These are phyloP conservation scores for Drosophila maculinotata DNA, from an alignment of 2,888 invertebrate species.

Conservation along the genomic window DNA sequence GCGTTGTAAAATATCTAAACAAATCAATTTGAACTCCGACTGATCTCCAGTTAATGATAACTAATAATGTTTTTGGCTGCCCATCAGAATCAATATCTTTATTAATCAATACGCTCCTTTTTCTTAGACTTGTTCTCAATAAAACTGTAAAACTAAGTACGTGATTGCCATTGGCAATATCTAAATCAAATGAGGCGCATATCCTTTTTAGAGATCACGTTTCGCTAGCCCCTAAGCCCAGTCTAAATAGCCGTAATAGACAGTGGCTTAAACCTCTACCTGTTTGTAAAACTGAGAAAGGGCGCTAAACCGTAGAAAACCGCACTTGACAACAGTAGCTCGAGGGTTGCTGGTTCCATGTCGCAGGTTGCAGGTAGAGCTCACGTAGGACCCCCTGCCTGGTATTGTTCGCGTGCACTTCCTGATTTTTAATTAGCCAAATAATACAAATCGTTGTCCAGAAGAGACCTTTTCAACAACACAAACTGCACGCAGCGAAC, in stretches of 20 bases:
- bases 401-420: conserved; percentile 66
- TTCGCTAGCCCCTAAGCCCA: conserved; percentile 16
- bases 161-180: conserved; percentile 47
- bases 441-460: conserved; percentile 37
- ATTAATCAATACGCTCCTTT: conserved; percentile 3
- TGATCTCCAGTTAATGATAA: conserved; percentile 48
- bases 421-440: conserved; percentile 77
- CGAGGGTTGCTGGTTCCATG: too few species aligned
- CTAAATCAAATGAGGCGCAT: conserved; percentile 51
- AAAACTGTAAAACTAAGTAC: conserved; percentile 31
- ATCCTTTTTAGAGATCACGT: conserved; percentile 59
- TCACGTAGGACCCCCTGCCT: conserved; percentile 41
- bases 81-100: conserved; percentile 10
- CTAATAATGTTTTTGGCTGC: background rate
- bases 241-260: conserved; percentile 22
- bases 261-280: conserved; percentile 39
- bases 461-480: conserved; percentile 1
- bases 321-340: conserved; percentile 69
- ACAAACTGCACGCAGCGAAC: conserved; percentile 1
- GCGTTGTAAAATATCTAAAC: background rate
- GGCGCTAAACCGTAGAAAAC: conserved; percentile 64
- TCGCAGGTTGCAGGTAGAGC: conserved; percentile 43
- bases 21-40: background rate
- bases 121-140: conserved; percentile 17
- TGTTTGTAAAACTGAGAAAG: conserved; percentile 20